Evolutionary conservation across 2,113 vertebrate species (phyloP), one percentile per base, ranked within the genome.

Genomic region (Canis aureus): DNA sequence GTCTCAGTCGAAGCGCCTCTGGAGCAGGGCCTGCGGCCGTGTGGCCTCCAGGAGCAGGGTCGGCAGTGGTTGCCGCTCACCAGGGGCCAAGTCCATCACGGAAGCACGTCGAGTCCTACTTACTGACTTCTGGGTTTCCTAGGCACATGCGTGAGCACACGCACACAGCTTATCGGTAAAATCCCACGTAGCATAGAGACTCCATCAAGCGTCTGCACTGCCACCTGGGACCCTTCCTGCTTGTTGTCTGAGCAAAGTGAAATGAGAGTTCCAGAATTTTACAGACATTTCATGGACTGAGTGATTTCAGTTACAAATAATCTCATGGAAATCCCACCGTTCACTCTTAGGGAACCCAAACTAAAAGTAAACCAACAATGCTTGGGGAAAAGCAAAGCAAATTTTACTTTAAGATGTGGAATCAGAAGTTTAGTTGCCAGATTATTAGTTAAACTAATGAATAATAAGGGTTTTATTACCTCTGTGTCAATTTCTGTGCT

Each of bases 1-100:
- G 2, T 16, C 73, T 16, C 23, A 15, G 12, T 16, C 3, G 78
- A 32, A 11, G 6, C 7, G 11, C 27, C 17, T 19, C 55, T 10
- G 19, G 86, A 29, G 6, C 1, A 29, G 7, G n/a, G 0, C 7
- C 11, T 6, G 35, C 1, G 3, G 62, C 83, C 4, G 7, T 7
- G 53, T 20, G 35, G 51, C 17, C 59, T 71, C 13, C 20, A n/a
- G 38, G 29, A 2, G 2, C 73, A 49, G 23, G 53, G 17, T 11
- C 11, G 29, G 55, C 13, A 16, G 6, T 12, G 25, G 10, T 5
- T 10, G 23, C 57, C 35, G 16, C 23, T 22, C 29, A 3, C 64
- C 49, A 12, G 11, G 1, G n/a, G 12, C 32, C 0, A 4, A 32
- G 73, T 13, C 57, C 25, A 2, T 10, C 32, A 8, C 22, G 20